Evolutionary conservation across 2,888 invertebrate genomes (phyloP), one percentile per base, ranked within the genome.

Genomic region (Lithophane leautieri): DNA sequence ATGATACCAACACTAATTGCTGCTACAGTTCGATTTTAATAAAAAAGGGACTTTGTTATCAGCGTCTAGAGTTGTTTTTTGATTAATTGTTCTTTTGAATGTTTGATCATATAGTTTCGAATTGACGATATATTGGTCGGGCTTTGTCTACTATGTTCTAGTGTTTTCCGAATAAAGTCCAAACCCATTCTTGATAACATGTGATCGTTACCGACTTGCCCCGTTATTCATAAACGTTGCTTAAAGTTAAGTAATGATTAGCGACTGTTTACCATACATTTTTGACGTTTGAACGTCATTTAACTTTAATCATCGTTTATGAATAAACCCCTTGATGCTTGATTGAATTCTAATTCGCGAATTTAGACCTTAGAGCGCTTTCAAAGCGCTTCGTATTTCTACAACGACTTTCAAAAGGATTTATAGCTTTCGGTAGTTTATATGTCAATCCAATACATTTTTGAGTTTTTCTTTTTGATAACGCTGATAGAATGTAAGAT

Each of bases 1-100:
- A 74, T 79, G 25, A 82, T 78, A 56, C 47, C 44, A 19, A 54
- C 28, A 19, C 42, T 82, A 71, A 83, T 79, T 65, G 75, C 75
- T 54, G 12, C 14, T 2, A 22, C 28, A 58, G n/a, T 16, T 69
- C 34, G 3, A 58, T 22, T 56, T 76, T 19, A 19, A 67, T 40
- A 14, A 6, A 70, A 82, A 58, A 56, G 0, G 19, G 28, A 73
- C 73, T 47, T 61, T 62, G n/a, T 67, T 6, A 1, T 0, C 1
- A n/a, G 1, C 14, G 0, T 0, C 1, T 62, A 62, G n/a, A 70
- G 61, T 62, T 67, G 11, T 6, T 34, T 78, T 73, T 34, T 1
- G 25, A 40, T 60, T 65, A 16, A 6, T 25, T 8, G 12, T 47
- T 34, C 8, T 28, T 47, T 58, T 56, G 1, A 50, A 28, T n/a